Conservation (phyloP, 2,113 vertebrate genomes). For the Proteles cristata region DNA sequence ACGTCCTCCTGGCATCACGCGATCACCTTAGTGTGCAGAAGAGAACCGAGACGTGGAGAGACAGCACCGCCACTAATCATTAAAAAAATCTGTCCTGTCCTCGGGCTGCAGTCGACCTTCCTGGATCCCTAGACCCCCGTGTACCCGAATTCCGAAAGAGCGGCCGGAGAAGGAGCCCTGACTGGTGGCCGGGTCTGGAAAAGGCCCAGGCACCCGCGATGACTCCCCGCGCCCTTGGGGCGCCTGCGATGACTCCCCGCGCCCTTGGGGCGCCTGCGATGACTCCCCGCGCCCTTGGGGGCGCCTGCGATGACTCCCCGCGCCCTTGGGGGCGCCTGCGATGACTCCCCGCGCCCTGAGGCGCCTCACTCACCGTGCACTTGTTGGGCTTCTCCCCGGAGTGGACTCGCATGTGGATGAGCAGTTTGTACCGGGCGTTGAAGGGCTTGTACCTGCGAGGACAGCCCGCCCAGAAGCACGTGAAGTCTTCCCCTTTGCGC, state of each 20-base stretch:
- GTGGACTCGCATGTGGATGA: conserved; percentile 99
- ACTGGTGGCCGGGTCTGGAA: background rate
- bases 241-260: too few relatives aligned
- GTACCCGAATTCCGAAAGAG: background rate
- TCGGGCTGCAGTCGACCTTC: background rate
- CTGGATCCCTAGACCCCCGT: background rate
- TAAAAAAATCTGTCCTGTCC: background rate
- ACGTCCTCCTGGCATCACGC: background rate
- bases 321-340: too few relatives aligned
- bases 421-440: conserved; percentile 97
- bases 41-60: background rate
- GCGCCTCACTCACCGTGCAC: conserved; percentile 91
- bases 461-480: conserved; percentile 96
- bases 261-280: too few relatives aligned
- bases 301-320: background rate
- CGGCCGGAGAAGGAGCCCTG: background rate
- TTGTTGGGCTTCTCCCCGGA: conserved; percentile 99
- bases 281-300: too few relatives aligned
- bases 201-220: background rate
- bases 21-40: background rate
- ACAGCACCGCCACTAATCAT: background rate
- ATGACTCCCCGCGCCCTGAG: background rate
- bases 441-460: conserved; percentile 95
- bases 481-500: conserved; percentile 95
- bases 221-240: too few relatives aligned